phyloP scores from a whole-genome alignment of 2,888 invertebrate genomes.

The Malthinus flaveolus region DNA sequence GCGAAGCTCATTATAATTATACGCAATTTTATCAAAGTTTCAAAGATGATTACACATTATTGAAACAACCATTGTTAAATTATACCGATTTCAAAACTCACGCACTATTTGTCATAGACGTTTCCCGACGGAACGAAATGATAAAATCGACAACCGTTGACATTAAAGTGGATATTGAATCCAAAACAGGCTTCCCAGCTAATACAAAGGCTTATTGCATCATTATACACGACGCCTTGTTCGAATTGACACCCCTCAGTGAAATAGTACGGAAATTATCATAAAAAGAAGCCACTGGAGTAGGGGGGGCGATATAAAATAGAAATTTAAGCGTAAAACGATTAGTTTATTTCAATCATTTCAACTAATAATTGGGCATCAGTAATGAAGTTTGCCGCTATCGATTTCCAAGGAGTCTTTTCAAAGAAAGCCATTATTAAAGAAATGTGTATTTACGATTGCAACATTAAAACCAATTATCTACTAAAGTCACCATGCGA shows the following conservation, averaged over 20 bases:
- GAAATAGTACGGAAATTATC: constrained; percentile 2
- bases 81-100: constrained; percentile 18
- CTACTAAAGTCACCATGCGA: too few species aligned
- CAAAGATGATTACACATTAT: constrained; percentile 5
- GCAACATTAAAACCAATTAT: too few species aligned
- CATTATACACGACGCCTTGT: constrained; percentile 28
- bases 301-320: too few species aligned
- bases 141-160: constrained; percentile 35
- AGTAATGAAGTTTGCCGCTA: too few species aligned
- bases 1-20: constrained; percentile 34
- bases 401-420: too few species aligned
- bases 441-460: too few species aligned
- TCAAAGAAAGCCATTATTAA: too few species aligned
- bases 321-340: too few species aligned
- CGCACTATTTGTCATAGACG: constrained; percentile 29
- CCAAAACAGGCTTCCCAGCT: constrained; percentile 26
- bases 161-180: constrained; percentile 37
- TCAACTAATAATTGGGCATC: too few species aligned
- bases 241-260: neutral
- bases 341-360: too few species aligned
- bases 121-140: constrained; percentile 33
- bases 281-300: too few species aligned
- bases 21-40: constrained; percentile 32
- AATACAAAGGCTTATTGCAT: constrained; percentile 40
- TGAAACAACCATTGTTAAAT: constrained; percentile 8